phyloP scores from a whole-genome alignment of 2,797 vertebrate genomes.

The Eleutherodactylus coqui region DNA sequence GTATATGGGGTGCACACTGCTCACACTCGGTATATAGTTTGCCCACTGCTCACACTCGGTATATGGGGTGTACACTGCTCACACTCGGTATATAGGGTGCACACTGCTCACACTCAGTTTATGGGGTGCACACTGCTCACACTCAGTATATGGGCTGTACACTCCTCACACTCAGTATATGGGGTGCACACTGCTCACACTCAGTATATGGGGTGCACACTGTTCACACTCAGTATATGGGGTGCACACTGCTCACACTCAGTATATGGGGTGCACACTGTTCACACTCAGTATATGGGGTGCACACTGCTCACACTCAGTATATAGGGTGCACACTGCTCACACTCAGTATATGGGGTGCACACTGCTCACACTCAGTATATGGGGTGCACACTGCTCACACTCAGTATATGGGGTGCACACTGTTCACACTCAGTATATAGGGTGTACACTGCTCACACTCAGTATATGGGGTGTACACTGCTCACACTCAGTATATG shows the following conservation, averaged over 20 bases:
- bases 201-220: neutral
- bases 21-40: neutral
- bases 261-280: neutral
- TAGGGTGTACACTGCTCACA: neutral
- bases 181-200: neutral
- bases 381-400: neutral
- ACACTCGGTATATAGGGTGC: neutral
- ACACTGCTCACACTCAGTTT: neutral
- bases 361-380: neutral
- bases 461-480: neutral
- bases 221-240: neutral
- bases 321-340: neutral
- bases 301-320: neutral
- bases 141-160: neutral
- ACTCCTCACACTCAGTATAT: neutral
- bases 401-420: neutral
- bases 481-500: too few species aligned
- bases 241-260: neutral
- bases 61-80: neutral
- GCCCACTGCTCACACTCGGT: neutral
- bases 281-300: neutral
- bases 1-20: neutral
- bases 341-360: neutral
- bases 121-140: neutral
- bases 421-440: neutral